Evolutionary conservation across 2,888 invertebrate species (phyloP).

Genomic region (Argyresthia goedartella): DNA sequence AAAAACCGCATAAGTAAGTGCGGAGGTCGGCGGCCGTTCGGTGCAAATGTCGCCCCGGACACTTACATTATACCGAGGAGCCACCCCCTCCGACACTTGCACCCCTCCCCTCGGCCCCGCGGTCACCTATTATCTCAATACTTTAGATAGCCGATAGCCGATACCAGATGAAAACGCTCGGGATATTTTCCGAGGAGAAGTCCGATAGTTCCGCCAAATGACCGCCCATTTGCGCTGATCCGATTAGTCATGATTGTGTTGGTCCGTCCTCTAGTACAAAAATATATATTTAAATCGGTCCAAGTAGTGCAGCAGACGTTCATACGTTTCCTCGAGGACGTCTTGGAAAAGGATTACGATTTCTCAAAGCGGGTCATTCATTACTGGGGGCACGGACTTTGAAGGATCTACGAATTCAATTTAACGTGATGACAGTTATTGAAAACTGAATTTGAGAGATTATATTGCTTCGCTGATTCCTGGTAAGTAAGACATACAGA

Average conservation of each 20-base stretch:
- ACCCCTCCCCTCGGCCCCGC: constrained; percentile 29
- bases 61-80: constrained; percentile 65
- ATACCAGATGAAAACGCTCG: constrained; percentile 15
- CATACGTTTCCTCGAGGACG: constrained; percentile 22
- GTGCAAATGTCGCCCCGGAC: constrained; percentile 69
- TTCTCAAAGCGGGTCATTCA: constrained; percentile 45
- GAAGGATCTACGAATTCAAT: constrained; percentile 50
- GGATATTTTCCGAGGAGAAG: constrained; percentile 40
- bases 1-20: constrained; percentile 72
- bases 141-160: constrained; percentile 56
- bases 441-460: constrained; percentile 44
- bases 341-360: constrained; percentile 50
- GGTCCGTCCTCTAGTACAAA: constrained; percentile 49
- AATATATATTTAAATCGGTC: constrained; percentile 46
- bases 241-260: constrained; percentile 68
- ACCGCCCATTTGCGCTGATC: constrained; percentile 63
- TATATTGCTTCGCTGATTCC: constrained; percentile 37
- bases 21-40: constrained; percentile 67
- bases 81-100: constrained; percentile 23
- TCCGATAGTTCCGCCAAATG: constrained; percentile 59
- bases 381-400: constrained; percentile 36
- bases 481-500: background rate
- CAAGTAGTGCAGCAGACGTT: constrained; percentile 21
- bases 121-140: constrained; percentile 64
- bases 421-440: constrained; percentile 34